A percentile compares a stretch with the other conserved stretches of the same genome.
Evolutionary conservation across 2,113 vertebrate species (phyloP).

Genomic region (Hemiscyllium ocellatum): DNA sequence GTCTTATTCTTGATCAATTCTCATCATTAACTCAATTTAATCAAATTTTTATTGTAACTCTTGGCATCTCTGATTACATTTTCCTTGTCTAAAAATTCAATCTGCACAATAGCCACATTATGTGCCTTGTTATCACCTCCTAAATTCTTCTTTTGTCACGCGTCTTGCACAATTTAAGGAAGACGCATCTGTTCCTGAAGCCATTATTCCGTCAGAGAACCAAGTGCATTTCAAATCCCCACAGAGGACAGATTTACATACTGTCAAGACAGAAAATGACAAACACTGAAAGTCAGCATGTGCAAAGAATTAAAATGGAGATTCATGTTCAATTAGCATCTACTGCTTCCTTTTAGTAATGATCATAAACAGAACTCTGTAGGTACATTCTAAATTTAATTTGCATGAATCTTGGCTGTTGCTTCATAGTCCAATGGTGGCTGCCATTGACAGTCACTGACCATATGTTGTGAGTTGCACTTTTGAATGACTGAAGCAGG

Average conservation of each 20-base stretch:
- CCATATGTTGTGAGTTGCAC: background rate
- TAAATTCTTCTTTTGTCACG: constrained; percentile 20
- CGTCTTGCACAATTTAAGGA: background rate
- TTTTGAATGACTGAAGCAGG: background rate
- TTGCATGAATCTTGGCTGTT: background rate
- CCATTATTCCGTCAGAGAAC: constrained; percentile 8
- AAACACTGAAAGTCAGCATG: constrained; percentile 19
- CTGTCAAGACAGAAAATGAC: constrained; percentile 24
- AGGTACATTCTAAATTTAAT: background rate
- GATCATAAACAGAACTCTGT: background rate
- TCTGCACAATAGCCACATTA: constrained; percentile 2
- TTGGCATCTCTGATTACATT: background rate
- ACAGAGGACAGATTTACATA: constrained; percentile 28
- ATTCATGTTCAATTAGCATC: constrained; percentile 29
- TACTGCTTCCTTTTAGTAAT: constrained; percentile 14
- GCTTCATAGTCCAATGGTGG: background rate
- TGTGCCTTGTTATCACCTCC: constrained; percentile 23
- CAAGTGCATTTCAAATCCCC: constrained; percentile 32
- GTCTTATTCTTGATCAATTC: constrained; percentile 22
- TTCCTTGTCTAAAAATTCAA: constrained; percentile 9
- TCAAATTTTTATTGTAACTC: constrained; percentile 24
- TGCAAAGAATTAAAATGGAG: constrained; percentile 29
- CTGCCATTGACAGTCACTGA: background rate
- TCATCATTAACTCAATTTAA: constrained; percentile 28
- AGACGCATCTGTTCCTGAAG: constrained; percentile 24